Conservation (phyloP, 2,797 vertebrate genomes). For the Morelia viridis region DNA sequence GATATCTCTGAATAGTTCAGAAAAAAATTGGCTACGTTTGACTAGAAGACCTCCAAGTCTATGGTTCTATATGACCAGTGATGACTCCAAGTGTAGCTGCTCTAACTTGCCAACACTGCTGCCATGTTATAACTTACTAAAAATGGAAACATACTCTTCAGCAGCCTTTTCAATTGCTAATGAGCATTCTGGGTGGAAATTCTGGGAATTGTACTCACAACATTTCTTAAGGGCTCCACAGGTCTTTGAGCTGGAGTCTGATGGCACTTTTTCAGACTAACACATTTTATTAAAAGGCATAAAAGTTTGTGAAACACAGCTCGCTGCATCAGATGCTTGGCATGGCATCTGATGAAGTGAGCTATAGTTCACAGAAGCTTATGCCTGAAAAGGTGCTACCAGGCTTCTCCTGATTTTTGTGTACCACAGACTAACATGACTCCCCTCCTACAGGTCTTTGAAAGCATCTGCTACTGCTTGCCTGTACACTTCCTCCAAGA, state of each 20-base stretch:
- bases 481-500: no score
- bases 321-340: background rate
- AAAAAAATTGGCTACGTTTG: background rate
- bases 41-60: no score
- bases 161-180: background rate
- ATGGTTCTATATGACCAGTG: no score
- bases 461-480: no score
- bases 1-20: background rate
- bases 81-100: background rate
- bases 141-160: background rate
- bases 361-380: background rate
- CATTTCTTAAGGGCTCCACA: background rate
- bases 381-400: background rate
- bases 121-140: background rate
- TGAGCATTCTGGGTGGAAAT: background rate
- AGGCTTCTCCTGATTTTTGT: no score
- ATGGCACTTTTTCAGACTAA: background rate
- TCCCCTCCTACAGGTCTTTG: no score
- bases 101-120: background rate
- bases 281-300: background rate
- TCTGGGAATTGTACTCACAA: background rate
- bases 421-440: no score
- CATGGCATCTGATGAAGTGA: background rate
- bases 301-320: background rate
- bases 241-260: background rate